These are phyloP conservation scores for Esox masquinongy DNA, from an alignment of 2,797 vertebrate genomes.

Conservation along the genomic window DNA sequence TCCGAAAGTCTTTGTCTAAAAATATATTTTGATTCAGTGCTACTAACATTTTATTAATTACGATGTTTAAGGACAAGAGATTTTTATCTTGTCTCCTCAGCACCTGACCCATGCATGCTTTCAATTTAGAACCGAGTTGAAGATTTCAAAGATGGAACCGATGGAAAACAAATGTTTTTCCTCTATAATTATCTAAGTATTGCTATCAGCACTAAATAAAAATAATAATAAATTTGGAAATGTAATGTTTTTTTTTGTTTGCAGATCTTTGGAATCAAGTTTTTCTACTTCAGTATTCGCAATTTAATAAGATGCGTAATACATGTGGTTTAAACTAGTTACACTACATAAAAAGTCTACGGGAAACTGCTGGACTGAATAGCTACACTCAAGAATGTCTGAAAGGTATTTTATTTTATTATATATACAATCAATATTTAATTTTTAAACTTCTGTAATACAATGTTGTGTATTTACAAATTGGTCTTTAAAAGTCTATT, in stretches of 20 bases:
- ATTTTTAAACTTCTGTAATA: background rate
- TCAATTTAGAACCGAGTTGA: background rate
- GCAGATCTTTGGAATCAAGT: background rate
- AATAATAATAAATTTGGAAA: too few species aligned
- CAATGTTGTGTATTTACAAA: background rate
- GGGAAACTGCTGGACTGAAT: constrained; percentile 5
- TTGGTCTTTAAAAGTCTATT: background rate
- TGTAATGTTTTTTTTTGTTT: background rate
- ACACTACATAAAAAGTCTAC: background rate
- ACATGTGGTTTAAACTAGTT: background rate
- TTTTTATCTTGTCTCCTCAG: background rate
- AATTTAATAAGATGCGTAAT: background rate
- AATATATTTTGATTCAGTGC: background rate
- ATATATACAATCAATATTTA: background rate
- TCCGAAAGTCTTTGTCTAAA: background rate
- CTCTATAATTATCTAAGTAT: background rate
- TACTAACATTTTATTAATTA: background rate
- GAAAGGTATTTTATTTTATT: constrained; percentile 40
- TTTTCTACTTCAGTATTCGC: background rate
- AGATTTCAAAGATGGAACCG: background rate
- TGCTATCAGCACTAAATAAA: background rate
- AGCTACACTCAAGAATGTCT: constrained; percentile 40
- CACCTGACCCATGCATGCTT: background rate
- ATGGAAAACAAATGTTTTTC: background rate
- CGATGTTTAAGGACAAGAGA: background rate